A percentile compares a stretch with the other conserved stretches of the same genome.
phyloP scores from a whole-genome alignment of 1,140 invertebrate genomes.

The Diorhabda carinulata region DNA sequence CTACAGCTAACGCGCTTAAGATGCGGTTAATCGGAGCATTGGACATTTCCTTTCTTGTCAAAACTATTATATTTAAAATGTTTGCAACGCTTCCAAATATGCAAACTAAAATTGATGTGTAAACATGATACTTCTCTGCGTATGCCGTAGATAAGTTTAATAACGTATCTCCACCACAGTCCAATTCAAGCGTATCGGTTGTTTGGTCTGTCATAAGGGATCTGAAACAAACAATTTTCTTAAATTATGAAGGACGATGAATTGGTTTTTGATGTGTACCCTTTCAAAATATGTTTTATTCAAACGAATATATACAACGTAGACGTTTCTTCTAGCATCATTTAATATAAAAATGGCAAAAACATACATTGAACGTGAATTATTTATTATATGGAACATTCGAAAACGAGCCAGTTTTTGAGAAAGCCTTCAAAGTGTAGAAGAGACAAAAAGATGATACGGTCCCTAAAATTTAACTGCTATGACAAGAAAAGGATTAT shows the following conservation, averaged over 20 bases:
- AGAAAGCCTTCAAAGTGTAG: too few relatives aligned
- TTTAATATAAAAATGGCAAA: too few relatives aligned
- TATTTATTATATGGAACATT: too few relatives aligned
- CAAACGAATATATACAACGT: too few relatives aligned
- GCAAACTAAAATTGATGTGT: constrained; percentile 71
- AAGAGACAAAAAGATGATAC: too few relatives aligned
- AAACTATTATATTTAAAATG: constrained; percentile 80
- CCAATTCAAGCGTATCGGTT: neutral
- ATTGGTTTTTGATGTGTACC: too few relatives aligned
- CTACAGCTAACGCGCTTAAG: constrained; percentile 73
- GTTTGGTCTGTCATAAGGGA: neutral
- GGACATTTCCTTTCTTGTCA: constrained; percentile 79
- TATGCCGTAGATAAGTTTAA: constrained; percentile 23
- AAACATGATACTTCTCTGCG: constrained; percentile 54
- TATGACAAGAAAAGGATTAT: too few relatives aligned
- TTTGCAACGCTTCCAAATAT: constrained; percentile 87
- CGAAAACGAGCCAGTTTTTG: too few relatives aligned
- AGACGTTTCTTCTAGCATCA: too few relatives aligned
- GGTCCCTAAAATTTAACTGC: too few relatives aligned
- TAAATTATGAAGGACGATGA: neutral
- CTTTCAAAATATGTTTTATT: too few relatives aligned
- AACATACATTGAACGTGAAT: too few relatives aligned
- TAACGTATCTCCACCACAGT: constrained; percentile 19
- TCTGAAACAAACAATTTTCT: neutral
- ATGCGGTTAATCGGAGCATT: constrained; percentile 79